Base-by-base conservation (phyloP, 2,797 vertebrate genomes). In the Pelochelys cantorii region DNA sequence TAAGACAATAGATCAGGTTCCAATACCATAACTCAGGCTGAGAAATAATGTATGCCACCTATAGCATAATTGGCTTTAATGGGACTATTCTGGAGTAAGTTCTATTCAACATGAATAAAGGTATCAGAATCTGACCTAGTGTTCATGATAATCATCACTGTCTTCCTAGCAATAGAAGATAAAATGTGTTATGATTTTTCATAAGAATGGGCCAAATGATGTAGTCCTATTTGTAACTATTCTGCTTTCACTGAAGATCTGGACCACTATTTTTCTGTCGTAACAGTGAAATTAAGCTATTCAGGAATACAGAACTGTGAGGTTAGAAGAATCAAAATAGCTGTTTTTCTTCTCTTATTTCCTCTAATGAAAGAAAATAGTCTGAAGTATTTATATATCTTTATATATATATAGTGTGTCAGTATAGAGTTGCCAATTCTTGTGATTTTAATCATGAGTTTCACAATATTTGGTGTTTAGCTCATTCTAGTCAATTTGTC, bases 191-290 rank as follows among this genome's bases (percentile, higher is more conserved):
- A 53, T 48, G 56, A 2, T 29, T 23, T 12, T 34, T 42, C 2
- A 23, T 78, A 34, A 42, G 23, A 59, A 22, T 25, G 92, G 88
- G 5, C 77, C 68, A 60, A 25, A 90, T 11, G 4, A 7, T 18
- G 90, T 91, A 57, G 27, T 18, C 14, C 68, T 62, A 31, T 14
- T 22, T 92, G 87, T 37, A 60, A 83, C 75, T 82, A 53, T 62
- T 89, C 83, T 90, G 5, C 20, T 91, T 87, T 57, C 87, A 1
- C 4, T 48, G 77, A 82, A 78, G 17, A 60, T 9, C 75, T 87
- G 13, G 2, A 0, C 37, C 75, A 81, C 59, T 20, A 53, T 4
- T 52, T 8, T 37, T 59, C 8, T 68, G 31, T 68, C 8, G 8
- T 11, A 91, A 89, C 71, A 81, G 83, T 60, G 74, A 37, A 37